Base-by-base conservation (phyloP, 2,113 vertebrate species). In the Rattus norvegicus region DNA sequence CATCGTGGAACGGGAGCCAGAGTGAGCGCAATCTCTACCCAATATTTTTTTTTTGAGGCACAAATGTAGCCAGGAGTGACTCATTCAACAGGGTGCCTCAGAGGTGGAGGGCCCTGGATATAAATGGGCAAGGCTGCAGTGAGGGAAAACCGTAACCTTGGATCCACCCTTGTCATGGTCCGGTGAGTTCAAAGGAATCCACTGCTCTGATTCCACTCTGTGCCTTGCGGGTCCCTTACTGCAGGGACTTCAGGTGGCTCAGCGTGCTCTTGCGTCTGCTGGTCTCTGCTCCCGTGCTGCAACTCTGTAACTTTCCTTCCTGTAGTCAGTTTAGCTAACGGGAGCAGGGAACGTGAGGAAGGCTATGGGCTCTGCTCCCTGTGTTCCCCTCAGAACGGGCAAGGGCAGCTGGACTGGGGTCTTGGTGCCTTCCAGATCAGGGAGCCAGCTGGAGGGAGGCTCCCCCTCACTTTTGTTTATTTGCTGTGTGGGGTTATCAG, bases 41-140 rank as follows among this genome's bases (percentile, higher is more conserved):
- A 97, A 95, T 98, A 97, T 97, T 30, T 97, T 97, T 96, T 96
- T 97, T 97, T 97, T 97, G 56, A 94, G 97, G 93, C 72, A 39
- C 90, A 94, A 94, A 90, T 93, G 94, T 95, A 97, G 96, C 2
- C 52, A 98, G 81, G 83, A 95, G 43, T 94, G 96, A 98, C 52
- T 98, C 97, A 91, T 98, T 98, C 97, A 96, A 96, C 95, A 93
- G 96, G 92, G 61, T 94, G 36, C 93, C 94, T 98, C 89, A 76
- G 81, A 70, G 95, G 96, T 96, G 92, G 96, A 92, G 97, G 96
- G 97, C 95, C 97, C 89, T 96, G 94, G 96, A 95, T 52, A 72
- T 77, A 97, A 94, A 93, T 22, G 96, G 97, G 73, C 91, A 33
- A 75, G 84, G 76, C 97, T 95, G 12, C 87, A 16, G 95, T 65